These are phyloP conservation scores for Heteropelma amictum DNA, from an alignment of 2,888 invertebrate species.

Conservation along the genomic window DNA sequence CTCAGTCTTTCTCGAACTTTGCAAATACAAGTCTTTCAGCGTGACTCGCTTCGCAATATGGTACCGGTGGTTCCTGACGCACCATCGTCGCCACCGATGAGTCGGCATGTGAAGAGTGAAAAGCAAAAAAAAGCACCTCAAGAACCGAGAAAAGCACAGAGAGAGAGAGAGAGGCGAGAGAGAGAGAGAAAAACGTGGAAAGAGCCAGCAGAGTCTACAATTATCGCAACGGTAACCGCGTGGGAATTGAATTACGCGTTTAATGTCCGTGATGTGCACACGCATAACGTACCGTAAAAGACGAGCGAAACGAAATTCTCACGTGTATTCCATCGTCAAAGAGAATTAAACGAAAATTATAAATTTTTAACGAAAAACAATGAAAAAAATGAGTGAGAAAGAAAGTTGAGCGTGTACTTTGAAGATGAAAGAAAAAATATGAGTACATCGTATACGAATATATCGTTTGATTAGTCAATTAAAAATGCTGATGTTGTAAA, in stretches of 20 bases:
- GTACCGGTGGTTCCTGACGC: constrained; percentile 40
- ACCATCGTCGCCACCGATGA: constrained; percentile 42
- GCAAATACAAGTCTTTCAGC: constrained; percentile 21
- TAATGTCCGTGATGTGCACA: constrained; percentile 57
- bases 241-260: constrained; percentile 76
- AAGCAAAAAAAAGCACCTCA: constrained; percentile 22
- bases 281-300: constrained; percentile 39
- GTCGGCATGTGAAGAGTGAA: constrained; percentile 38
- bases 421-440: too few relatives aligned
- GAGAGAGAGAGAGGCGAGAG: constrained; percentile 38
- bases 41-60: constrained; percentile 47
- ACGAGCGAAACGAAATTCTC: constrained; percentile 1
- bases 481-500: too few relatives aligned
- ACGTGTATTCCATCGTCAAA: neutral
- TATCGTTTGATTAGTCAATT: too few relatives aligned
- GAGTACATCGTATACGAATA: too few relatives aligned
- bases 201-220: constrained; percentile 62
- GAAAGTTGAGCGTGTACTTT: too few relatives aligned
- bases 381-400: too few relatives aligned
- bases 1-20: neutral
- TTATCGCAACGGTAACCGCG: constrained; percentile 72
- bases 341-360: neutral
- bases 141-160: constrained; percentile 28
- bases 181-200: constrained; percentile 44
- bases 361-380: neutral